Base-by-base conservation (phyloP, 2,797 vertebrate genomes). In the Knipowitschia caucasica region DNA sequence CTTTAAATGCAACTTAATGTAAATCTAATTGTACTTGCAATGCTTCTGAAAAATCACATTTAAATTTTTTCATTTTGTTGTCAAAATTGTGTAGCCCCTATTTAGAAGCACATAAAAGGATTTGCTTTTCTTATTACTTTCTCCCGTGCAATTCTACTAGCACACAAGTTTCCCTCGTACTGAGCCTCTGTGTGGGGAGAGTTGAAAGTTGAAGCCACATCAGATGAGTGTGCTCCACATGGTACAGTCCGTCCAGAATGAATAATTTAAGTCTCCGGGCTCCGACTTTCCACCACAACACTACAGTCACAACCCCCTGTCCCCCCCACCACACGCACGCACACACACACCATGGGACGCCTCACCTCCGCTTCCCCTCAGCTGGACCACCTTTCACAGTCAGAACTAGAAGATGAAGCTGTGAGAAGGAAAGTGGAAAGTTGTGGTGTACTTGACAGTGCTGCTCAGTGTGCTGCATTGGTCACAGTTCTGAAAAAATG, bases 201-300 rank as follows among this genome's bases (percentile, higher is more conserved):
- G 88, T 88, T 89, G 86, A 42, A 89, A 90, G 88, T 88, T 89
- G 86, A 88, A 86, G 87, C 62, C 84, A 87, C 90, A 89, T 92
- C 92, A 92, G 40, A 43, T 91, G 91, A 88, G 74, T 85, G 64
- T 74, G 83, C 7, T 1, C 56, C 64, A 54, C 78, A 72, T 86
- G 82, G 84, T 85, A 86, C 83, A 76, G 81, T 75, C 72, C 53
- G 82, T 72, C 83, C 89, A 73, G 81, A 64, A 76, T 81, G 83
- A 86, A 85, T 85, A 75, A 86, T 86, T 84, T 73, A 81, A 72
- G 71, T 78, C 76, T 60, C 50, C 71, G 78, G 55, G 75, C 81
- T 84, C 85, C 69, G 81, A 71, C 62, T 77, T 84, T 86, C 86
- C 78, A 53, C 77, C 70, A 55, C 53, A 4, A 84, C 74, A 82